These are phyloP conservation scores for Bilobella aurantiaca DNA, from an alignment of 1,140 invertebrate species.

Conservation along the genomic window DNA sequence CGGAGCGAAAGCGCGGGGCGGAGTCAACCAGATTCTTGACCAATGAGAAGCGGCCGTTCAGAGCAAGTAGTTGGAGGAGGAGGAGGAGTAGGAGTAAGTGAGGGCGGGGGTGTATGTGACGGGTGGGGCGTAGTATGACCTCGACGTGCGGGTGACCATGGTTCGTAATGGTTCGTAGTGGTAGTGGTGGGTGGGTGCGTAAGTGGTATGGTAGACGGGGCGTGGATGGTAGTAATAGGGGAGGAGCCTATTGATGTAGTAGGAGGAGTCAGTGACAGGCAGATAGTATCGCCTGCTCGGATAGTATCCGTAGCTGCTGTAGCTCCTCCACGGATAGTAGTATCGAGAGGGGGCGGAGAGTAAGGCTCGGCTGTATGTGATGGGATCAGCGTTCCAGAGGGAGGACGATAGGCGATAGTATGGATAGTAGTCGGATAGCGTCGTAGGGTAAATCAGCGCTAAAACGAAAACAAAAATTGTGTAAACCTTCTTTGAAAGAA, in stretches of 20 bases:
- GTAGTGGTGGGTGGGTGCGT: conserved; percentile 5
- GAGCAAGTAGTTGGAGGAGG: neutral
- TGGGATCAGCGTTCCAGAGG: conserved; percentile 7
- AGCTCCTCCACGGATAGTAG: neutral
- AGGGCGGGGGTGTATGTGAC: neutral
- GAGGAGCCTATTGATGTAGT: neutral
- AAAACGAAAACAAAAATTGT: neutral
- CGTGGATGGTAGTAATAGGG: conserved; percentile 8
- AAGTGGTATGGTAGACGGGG: conserved; percentile 2
- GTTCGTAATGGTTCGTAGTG: neutral
- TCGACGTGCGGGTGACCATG: neutral
- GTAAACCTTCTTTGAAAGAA: too few species aligned
- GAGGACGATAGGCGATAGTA: neutral
- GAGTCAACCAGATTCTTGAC: neutral
- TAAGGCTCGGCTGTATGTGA: neutral
- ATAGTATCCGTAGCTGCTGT: conserved; percentile 1
- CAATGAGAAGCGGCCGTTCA: neutral
- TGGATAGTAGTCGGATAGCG: conserved; percentile 3
- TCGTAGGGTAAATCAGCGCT: conserved; percentile 1
- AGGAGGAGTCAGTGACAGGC: neutral
- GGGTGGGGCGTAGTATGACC: neutral
- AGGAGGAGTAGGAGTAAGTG: neutral
- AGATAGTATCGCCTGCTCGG: neutral
- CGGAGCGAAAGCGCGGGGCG: neutral
- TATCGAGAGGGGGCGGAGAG: neutral